A percentile compares a stretch with the other conserved stretches of the same genome.
These are phyloP conservation scores for Amphipoea lucens DNA, from an alignment of 2,888 invertebrate species.

Conservation along the genomic window DNA sequence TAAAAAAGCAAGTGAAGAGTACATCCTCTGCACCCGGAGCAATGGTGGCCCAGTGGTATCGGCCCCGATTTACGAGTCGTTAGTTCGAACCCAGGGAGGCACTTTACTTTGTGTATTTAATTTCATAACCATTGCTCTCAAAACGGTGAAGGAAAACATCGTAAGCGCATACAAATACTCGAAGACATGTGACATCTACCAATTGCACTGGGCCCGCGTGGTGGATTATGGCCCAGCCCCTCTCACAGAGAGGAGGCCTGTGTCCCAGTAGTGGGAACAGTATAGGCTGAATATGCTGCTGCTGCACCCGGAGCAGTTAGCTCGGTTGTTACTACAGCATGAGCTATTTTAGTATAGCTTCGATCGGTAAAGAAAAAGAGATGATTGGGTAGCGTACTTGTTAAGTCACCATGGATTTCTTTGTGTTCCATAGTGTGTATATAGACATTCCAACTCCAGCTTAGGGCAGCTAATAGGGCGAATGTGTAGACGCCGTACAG, in stretches of 20 bases:
- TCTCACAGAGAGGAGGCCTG: not conserved
- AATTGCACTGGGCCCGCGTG: not conserved
- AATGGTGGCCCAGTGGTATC: not conserved
- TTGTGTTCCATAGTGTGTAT: not conserved
- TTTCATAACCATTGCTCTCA: not conserved
- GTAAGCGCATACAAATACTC: not conserved
- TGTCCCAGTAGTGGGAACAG: not conserved
- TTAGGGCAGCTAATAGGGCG: not conserved
- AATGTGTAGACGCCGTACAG: slow-evolving; percentile 22
- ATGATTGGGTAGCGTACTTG: not conserved
- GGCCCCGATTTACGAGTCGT: not conserved
- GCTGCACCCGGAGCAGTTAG: not conserved
- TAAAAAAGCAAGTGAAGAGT: not conserved
- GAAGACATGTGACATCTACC: not conserved
- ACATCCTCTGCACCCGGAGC: not conserved
- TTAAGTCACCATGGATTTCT: not conserved
- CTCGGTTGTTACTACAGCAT: not conserved
- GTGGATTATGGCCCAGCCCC: not conserved
- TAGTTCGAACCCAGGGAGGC: not conserved
- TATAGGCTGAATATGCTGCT: not conserved
- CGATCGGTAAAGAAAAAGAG: not conserved
- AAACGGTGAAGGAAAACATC: not conserved
- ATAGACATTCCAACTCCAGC: not conserved
- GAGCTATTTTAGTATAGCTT: not conserved
- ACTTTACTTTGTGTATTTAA: not conserved